Conservation (phyloP, 2,797 vertebrate genomes). For the Melopsittacus undulatus region DNA sequence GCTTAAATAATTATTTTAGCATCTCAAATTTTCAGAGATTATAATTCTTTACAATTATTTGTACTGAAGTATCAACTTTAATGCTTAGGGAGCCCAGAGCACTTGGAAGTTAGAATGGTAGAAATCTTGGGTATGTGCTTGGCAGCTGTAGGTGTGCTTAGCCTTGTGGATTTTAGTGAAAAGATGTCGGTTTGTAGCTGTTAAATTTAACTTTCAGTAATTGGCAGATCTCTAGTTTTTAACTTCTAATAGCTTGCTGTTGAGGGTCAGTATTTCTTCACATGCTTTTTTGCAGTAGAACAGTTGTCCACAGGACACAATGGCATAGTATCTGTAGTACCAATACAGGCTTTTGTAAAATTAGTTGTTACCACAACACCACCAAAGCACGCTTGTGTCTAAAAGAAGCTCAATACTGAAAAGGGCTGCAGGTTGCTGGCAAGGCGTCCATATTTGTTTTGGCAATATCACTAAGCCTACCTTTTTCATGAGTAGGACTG, state of each 20-base stretch:
- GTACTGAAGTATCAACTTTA: neutral
- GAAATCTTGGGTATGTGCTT: neutral
- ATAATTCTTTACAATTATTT: neutral
- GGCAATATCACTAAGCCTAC: neutral
- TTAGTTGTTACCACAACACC: neutral
- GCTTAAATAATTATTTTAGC: neutral
- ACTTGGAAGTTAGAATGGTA: neutral
- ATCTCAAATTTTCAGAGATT: neutral
- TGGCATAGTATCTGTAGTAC: neutral
- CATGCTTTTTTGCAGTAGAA: neutral
- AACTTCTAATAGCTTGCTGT: neutral
- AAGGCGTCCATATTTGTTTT: neutral
- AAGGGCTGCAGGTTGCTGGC: neutral
- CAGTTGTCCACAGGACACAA: neutral
- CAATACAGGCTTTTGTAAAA: neutral
- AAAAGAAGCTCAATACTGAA: neutral
- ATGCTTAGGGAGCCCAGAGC: neutral
- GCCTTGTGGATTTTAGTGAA: neutral
- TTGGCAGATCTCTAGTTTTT: accelerated
- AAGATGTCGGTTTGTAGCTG: neutral
- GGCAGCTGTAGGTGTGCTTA: neutral
- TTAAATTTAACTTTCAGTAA: neutral
- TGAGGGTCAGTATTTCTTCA: neutral
- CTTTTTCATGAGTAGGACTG: neutral
- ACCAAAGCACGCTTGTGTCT: neutral